Conservation (phyloP, 2,797 vertebrate species). For the Leptodactylus fallax region DNA sequence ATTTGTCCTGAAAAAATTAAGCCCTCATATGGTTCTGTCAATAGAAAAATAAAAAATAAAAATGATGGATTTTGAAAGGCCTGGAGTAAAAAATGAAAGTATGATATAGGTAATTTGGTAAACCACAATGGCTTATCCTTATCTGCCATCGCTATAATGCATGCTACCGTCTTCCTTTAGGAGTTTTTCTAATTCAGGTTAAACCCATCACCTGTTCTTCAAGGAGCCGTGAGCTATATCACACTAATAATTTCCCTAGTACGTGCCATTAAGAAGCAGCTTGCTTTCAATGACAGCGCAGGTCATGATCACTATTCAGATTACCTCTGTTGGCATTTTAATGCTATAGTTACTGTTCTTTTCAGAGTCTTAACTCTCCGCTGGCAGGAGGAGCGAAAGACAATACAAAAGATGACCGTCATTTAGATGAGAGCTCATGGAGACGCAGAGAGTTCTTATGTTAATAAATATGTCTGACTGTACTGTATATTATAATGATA, state of each 20-base stretch:
- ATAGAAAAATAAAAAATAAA: too few species aligned
- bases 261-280: neutral
- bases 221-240: neutral
- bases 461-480: neutral
- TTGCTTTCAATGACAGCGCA: neutral
- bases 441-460: neutral
- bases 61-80: too few species aligned
- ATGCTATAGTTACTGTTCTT: conserved; percentile 1
- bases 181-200: neutral
- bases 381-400: neutral
- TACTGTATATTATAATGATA: neutral
- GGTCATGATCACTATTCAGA: neutral
- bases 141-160: neutral
- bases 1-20: too few species aligned
- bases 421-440: neutral
- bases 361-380: conserved; percentile 12
- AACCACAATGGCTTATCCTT: neutral
- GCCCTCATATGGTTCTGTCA: too few species aligned
- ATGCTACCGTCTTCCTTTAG: neutral
- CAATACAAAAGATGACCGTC: conserved; percentile 19
- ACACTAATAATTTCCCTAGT: neutral
- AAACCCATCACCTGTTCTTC: neutral
- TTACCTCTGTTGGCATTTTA: conserved; percentile 1
- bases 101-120: too few species aligned
- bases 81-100: too few species aligned